Evolutionary conservation across 2,797 vertebrate genomes (phyloP).

Genomic region (Anniella stebbinsi): DNA sequence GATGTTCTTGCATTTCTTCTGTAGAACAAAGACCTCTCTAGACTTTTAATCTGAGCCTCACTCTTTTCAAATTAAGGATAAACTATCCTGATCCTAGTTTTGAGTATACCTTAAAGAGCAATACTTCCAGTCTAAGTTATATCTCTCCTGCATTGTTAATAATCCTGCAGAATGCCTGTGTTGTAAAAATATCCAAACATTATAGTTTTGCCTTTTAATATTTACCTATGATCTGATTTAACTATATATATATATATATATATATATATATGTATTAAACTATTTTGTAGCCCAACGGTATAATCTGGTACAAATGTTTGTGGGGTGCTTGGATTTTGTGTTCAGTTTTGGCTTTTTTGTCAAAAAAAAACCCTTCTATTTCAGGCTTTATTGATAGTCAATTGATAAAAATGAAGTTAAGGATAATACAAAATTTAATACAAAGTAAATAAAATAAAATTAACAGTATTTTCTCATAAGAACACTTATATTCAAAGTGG

Average conservation of each 20-base stretch:
- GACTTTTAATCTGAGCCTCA: background rate
- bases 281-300: background rate
- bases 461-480: too few species aligned
- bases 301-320: background rate
- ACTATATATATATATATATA: background rate
- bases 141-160: background rate
- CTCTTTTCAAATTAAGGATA: background rate
- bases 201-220: background rate
- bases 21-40: conserved; percentile 14
- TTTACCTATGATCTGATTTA: background rate
- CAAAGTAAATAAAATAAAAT: too few species aligned
- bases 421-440: too few species aligned
- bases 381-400: too few species aligned
- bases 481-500: too few species aligned
- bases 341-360: background rate
- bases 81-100: background rate
- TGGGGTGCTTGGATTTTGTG: background rate
- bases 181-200: too few species aligned
- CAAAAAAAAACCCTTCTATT: too few species aligned
- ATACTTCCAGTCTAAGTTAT: background rate
- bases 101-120: background rate
- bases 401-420: too few species aligned
- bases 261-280: background rate
- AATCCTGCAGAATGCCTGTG: background rate
- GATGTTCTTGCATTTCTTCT: conserved; percentile 7